Evolutionary conservation across 2,797 vertebrate genomes (phyloP), one percentile per base, ranked within the genome.

Genomic region (Rhinatrema bivittatum): DNA sequence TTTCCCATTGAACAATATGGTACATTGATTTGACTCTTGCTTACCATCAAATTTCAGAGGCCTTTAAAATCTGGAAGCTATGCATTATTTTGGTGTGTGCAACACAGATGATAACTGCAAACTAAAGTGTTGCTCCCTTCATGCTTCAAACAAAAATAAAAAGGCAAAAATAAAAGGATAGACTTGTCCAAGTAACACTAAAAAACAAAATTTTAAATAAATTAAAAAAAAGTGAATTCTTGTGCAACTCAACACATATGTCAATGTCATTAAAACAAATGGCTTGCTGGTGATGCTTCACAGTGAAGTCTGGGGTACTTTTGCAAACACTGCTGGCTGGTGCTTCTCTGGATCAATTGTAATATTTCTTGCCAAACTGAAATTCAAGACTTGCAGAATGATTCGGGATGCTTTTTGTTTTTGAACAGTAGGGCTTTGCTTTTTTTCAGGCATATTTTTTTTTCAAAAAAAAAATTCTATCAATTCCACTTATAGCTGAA

Each of bases 401-500:
- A 63, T n/a, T n/a, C n/a, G 64, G 55, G 35, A 53, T 61, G 72
- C 57, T 51, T 28, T 7, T 60, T 54, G 69, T 60, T 70, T 46
- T 42, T 25, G 52, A 37, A 28, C 68, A 73, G 65, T 60, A 64
- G 51, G 57, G 63, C 58, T 65, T 53, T 59, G 44, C 58, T 65
- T 53, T 59, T 44, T 46, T 67, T 4, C 58, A 78, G 62, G 70
- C 63, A 55, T 69, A 54, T 46, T 21, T 56, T 21, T 56, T 50
- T 65, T 60, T 65, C 39, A 60, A 53, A 65, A 24, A 34, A 50
- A 32, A 39, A 41, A 36, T 16, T 20, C 16, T 14, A n/a, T 49
- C 45, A 44, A 26, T 42, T 56, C 49, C 26, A 20, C 41, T 77
- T 76, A 96, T 65, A 94, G 79, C 53, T 88, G 93, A 65, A 93